Conservation (phyloP, 92 coral and sea anemone species). For the Paramuricea clavata region DNA sequence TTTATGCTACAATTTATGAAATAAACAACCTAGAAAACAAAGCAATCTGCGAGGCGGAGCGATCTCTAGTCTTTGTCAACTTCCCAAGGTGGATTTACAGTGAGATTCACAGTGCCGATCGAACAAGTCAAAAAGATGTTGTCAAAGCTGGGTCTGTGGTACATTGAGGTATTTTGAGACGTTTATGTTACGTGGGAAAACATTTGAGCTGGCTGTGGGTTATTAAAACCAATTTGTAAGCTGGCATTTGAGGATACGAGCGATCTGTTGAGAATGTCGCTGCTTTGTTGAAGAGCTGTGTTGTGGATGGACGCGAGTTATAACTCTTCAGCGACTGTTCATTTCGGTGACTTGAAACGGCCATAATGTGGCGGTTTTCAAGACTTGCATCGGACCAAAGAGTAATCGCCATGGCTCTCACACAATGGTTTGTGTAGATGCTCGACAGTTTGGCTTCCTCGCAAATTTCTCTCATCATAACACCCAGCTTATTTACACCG, state of each 20-base stretch:
- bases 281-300: not conserved
- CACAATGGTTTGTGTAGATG: constrained; percentile 54
- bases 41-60: not conserved
- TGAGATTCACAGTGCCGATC: no score
- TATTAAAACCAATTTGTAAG: not conserved
- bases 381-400: constrained; percentile 53
- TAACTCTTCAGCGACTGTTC: not conserved
- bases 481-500: constrained; percentile 35
- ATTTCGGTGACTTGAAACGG: constrained; percentile 50
- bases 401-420: constrained; percentile 57
- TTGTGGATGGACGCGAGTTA: not conserved
- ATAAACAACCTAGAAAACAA: not conserved
- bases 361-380: constrained; percentile 51
- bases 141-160: not conserved
- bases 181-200: not conserved
- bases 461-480: constrained; percentile 60
- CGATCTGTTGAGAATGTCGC: not conserved
- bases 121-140: no score
- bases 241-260: not conserved
- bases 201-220: not conserved
- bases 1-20: no score
- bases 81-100: not conserved
- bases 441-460: constrained; percentile 38
- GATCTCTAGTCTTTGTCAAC: not conserved
- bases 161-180: not conserved